Base-by-base conservation (phyloP, 2,888 invertebrate species). In the Melieria omissa region DNA sequence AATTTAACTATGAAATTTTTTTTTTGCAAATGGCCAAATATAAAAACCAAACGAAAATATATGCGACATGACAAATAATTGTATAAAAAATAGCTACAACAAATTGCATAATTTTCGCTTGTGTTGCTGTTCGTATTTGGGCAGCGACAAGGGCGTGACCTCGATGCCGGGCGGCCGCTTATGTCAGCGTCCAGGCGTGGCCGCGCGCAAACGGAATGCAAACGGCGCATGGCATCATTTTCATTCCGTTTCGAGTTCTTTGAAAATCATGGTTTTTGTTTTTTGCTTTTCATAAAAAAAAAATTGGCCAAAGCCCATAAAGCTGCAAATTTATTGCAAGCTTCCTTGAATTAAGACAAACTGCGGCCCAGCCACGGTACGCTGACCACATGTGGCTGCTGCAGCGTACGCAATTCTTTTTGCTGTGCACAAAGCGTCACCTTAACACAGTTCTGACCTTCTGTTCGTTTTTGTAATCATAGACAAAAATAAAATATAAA, bases 71-170 rank as follows among this genome's bases (percentile, higher is more conserved):
- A 60, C 29, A 44, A 41, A 58, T 60, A 52, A 63, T 62, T 29
- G 45, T 62, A 5, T 5, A 57, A 45, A 14, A 29, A 16, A 45
- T 60, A 61, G 58, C 55, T 69, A 54, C 61, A 60, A 6, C 70
- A 41, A 5, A 45, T 54, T 65, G 58, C 68, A 54, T 4, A 7
- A 16, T 14, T 44, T 41, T 6, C 6, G 9, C n/a, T 45, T 46
- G 41, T 9, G 16, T 49, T 9, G 6, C 42, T 5, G 41, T 42
- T 49, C 9, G 29, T 29, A 29, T 29, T 29, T 29, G 29, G 65
- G 60, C 52, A 71, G 55, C 49, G 45, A 49, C 73, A 70, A 68
- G 73, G 73, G 68, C 73, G 68, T n/a, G 66, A 58, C 58, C 58
- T 46, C 54, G 64, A 44, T 10, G 42, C 16, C n/a, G 10, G 41